Evolutionary conservation across 2,888 invertebrate genomes (phyloP).

Genomic region (Aplocera efformata): DNA sequence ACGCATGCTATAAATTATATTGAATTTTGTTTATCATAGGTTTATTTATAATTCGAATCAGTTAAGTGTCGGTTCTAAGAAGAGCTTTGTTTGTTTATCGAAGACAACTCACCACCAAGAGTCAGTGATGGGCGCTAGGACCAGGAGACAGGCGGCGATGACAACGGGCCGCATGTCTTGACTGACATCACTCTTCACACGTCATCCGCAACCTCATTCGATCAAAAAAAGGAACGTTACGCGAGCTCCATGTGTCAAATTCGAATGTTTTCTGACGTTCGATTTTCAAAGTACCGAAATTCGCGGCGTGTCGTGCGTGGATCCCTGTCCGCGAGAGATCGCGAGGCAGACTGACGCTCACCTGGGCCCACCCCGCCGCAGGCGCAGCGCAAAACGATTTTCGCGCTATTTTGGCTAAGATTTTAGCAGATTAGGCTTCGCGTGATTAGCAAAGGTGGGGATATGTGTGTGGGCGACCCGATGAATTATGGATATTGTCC

Average conservation of each 20-base stretch:
- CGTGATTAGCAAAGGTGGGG: constrained; percentile 68
- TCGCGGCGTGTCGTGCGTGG: constrained; percentile 66
- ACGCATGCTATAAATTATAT: constrained; percentile 10
- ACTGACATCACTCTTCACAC: constrained; percentile 67
- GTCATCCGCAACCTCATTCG: constrained; percentile 40
- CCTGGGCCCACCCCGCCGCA: constrained; percentile 66
- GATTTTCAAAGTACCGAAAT: constrained; percentile 63
- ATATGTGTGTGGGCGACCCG: constrained; percentile 65
- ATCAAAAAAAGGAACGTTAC: constrained; percentile 35
- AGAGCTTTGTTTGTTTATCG: constrained; percentile 15
- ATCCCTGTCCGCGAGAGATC: constrained; percentile 75
- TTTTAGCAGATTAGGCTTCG: constrained; percentile 75
- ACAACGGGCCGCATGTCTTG: constrained; percentile 86
- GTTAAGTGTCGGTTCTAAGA: constrained; percentile 10
- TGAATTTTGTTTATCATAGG: constrained; percentile 13
- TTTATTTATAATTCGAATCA: constrained; percentile 15
- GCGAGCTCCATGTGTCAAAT: constrained; percentile 23
- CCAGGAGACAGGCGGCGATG: constrained; percentile 90
- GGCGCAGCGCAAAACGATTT: constrained; percentile 73
- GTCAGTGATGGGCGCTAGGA: constrained; percentile 93
- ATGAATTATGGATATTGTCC: constrained; percentile 54
- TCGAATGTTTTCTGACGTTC: constrained; percentile 39
- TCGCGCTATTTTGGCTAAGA: constrained; percentile 80
- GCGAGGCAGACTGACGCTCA: constrained; percentile 73
- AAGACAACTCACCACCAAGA: constrained; percentile 90